These are phyloP conservation scores for Elaphurus davidianus DNA, from an alignment of 2,113 vertebrate species.

Conservation along the genomic window DNA sequence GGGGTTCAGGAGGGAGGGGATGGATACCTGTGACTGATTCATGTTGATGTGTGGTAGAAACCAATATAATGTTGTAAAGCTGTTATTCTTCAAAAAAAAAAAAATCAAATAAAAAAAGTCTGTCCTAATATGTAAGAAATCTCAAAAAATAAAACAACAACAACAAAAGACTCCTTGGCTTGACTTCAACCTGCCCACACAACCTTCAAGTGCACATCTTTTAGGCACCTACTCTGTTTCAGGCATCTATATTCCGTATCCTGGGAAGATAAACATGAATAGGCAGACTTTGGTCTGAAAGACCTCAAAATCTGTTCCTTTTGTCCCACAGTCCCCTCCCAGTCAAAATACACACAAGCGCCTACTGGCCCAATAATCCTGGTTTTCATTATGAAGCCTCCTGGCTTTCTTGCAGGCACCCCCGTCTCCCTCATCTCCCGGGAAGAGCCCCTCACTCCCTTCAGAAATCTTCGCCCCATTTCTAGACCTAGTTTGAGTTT, in stretches of 20 bases:
- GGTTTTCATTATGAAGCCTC: neutral
- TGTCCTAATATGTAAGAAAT: neutral
- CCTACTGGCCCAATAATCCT: neutral
- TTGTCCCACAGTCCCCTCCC: neutral
- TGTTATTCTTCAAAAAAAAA: neutral
- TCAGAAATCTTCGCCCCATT: neutral
- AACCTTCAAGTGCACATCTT: neutral
- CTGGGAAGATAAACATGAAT: neutral
- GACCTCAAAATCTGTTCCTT: neutral
- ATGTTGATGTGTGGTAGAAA: neutral
- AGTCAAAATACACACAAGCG: neutral
- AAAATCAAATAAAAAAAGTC: neutral
- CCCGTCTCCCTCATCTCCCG: neutral
- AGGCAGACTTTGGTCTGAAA: neutral
- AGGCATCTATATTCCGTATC: neutral
- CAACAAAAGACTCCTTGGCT: neutral
- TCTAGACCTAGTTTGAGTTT: neutral
- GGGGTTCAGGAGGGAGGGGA: neutral
- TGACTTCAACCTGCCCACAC: neutral
- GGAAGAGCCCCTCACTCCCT: neutral
- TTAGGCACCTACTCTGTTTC: neutral
- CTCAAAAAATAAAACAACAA: neutral
- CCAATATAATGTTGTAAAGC: neutral
- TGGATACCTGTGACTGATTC: neutral
- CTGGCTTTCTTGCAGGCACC: accelerated